Evolutionary conservation across 1,140 invertebrate genomes (phyloP).

Genomic region (Trachymyrmex septentrionalis): DNA sequence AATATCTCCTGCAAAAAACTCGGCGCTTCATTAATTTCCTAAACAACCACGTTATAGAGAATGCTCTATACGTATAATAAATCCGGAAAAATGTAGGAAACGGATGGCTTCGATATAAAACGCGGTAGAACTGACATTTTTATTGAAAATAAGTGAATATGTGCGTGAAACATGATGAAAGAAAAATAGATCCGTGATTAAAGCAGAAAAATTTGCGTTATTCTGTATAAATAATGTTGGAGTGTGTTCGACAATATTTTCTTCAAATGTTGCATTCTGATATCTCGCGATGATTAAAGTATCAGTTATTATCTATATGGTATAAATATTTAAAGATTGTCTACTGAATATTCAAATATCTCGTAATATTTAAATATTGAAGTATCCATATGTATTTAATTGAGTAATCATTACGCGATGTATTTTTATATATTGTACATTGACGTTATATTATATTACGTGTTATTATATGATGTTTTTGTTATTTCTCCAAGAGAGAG

Average conservation of each 20-base stretch:
- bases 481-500: conserved; percentile 10
- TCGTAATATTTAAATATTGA: conserved; percentile 5
- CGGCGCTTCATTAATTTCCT: conserved; percentile 38
- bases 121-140: conserved; percentile 25
- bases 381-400: conserved; percentile 7
- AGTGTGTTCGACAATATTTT: conserved; percentile 23
- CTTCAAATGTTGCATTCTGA: conserved; percentile 14
- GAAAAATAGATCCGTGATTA: conserved; percentile 26
- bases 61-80: conserved; percentile 36
- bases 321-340: background rate
- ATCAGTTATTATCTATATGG: background rate
- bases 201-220: background rate
- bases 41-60: conserved; percentile 13
- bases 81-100: background rate
- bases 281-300: conserved; percentile 9
- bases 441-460: conserved; percentile 4
- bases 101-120: background rate
- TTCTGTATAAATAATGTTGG: conserved; percentile 12
- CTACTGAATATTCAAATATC: background rate
- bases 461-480: conserved; percentile 23
- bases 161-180: conserved; percentile 9
- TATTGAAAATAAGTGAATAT: conserved; percentile 22
- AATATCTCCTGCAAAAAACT: conserved; percentile 46
- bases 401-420: conserved; percentile 9
- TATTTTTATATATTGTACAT: background rate